These are phyloP conservation scores for Carassius gibelio DNA, from an alignment of 2,113 vertebrate genomes.

Conservation along the genomic window DNA sequence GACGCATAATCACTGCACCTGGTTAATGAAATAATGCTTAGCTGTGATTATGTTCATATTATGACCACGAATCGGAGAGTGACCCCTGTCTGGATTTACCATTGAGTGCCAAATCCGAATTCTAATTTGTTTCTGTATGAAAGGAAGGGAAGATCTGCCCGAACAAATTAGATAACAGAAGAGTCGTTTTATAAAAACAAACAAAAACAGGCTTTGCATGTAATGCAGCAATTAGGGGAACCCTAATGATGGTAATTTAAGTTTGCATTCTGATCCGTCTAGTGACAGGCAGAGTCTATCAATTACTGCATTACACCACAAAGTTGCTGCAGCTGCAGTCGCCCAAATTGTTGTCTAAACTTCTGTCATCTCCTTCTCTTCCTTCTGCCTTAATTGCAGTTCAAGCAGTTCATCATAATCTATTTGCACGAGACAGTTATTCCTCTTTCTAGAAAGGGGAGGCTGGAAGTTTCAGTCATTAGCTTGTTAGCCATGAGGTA, in stretches of 20 bases:
- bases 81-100: constrained; percentile 8
- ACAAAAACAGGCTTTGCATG: constrained; percentile 72
- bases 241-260: constrained; percentile 85
- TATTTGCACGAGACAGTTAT: constrained; percentile 63
- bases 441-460: constrained; percentile 49
- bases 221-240: constrained; percentile 74
- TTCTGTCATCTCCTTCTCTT: constrained; percentile 81
- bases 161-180: constrained; percentile 66
- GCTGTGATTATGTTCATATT: constrained; percentile 24
- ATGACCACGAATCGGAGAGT: background rate
- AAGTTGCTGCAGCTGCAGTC: constrained; percentile 85
- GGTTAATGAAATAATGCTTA: constrained; percentile 41
- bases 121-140: constrained; percentile 30
- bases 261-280: constrained; percentile 90
- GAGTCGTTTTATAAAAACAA: constrained; percentile 73
- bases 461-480: constrained; percentile 33
- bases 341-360: constrained; percentile 84
- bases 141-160: constrained; percentile 25
- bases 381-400: constrained; percentile 77
- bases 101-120: background rate
- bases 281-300: constrained; percentile 88
- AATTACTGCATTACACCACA: constrained; percentile 86
- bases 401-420: constrained; percentile 77
- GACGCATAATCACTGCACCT: constrained; percentile 39
- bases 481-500: constrained; percentile 2